Percentiles rank a stretch among this genome's conserved stretches.
phyloP scores from a whole-genome alignment of 35 echinoderm and acorn worm genomes.

The Lytechinus pictus region DNA sequence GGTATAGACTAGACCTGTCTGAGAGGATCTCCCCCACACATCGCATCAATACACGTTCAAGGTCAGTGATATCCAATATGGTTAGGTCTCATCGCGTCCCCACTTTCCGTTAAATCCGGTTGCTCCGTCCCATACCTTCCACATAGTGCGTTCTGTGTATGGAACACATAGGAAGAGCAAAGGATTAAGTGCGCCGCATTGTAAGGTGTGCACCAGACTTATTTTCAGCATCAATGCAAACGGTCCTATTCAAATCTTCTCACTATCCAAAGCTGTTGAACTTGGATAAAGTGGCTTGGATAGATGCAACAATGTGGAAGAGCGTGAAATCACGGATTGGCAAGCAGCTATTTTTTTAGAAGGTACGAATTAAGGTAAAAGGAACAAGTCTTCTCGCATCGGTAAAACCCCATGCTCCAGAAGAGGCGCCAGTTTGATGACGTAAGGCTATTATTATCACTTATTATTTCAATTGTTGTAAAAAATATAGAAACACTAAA shows the following conservation, averaged over 20 bases:
- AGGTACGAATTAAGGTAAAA: background rate
- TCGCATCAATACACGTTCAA: background rate
- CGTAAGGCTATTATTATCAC: too few species aligned
- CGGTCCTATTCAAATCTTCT: background rate
- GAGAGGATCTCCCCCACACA: background rate
- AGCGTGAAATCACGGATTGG: constrained; percentile 9
- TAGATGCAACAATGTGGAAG: background rate
- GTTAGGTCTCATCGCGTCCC: background rate
- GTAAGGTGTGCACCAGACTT: background rate
- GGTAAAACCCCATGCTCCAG: background rate
- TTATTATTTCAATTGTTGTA: too few species aligned
- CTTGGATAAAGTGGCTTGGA: background rate
- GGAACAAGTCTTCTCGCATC: background rate
- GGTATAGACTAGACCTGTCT: background rate
- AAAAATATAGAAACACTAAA: too few species aligned
- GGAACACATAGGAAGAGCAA: background rate
- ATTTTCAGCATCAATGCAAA: background rate
- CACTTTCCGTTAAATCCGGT: background rate
- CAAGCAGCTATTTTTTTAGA: background rate
- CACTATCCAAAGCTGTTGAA: constrained; percentile 11
- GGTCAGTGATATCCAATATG: constrained; percentile 10
- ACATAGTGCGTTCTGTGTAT: background rate
- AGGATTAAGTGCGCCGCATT: background rate
- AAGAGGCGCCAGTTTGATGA: too few species aligned
- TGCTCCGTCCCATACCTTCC: background rate